Evolutionary conservation across 2,888 invertebrate species (phyloP), one percentile per base, ranked within the genome.

Genomic region (Idaea dimidiata): DNA sequence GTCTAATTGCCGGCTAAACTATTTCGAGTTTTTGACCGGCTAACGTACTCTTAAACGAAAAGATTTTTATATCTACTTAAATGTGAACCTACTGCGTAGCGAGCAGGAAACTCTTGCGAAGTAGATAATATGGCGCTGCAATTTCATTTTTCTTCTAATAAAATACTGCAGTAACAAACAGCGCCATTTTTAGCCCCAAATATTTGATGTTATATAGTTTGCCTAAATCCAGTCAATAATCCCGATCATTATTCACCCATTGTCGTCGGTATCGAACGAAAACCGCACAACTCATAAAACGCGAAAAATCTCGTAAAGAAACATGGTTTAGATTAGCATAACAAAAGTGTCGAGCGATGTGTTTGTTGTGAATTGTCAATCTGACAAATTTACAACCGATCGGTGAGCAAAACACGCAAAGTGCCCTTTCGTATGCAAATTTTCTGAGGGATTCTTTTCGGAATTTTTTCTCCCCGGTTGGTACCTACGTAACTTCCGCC

Each of bases 401-500:
- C 87, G 82, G 77, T 76, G 82, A 74, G 82, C 76, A 85, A 82
- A 84, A 80, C 78, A 84, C 83, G 86, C 88, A 87, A 88, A 89
- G 87, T 86, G 87, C 86, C 89, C 84, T 88, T 90, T 87, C 86
- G 84, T 79, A 91, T 91, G 91, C 88, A 91, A 92, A 91, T 92
- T 88, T 87, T 83, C 85, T 77, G 76, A 72, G 81, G 82, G 80
- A 80, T 87, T 87, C 86, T 87, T 87, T 87, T 80, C 76, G 75
- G 76, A 76, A 77, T 84, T 86, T 87, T 87, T 87, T 87, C 80
- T 78, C 79, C 78, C 80, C 79, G 82, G 83, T 18, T 17, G 72
- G 80, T 43, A 43, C 43, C 43, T 43, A 43, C 77, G 85, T 86
- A 85, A 88, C 90, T 91, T 91, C 91, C 92, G 91, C 86, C 88